A percentile compares a stretch with the other conserved stretches of the same genome.
Conservation (phyloP, 1,140 invertebrate species). For the Trichoplusia ni region DNA sequence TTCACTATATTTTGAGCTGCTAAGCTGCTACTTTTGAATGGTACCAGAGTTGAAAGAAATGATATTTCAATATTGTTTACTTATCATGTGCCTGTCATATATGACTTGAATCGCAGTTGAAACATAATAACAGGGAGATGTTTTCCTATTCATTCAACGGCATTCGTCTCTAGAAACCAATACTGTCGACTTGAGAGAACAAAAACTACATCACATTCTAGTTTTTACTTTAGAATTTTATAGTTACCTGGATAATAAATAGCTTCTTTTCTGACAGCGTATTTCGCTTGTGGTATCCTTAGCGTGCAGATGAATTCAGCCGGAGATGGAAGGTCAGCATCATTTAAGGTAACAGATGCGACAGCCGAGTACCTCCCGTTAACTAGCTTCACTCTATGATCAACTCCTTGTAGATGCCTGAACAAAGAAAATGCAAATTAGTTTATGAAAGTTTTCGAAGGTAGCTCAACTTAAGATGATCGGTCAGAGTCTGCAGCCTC, state of each 20-base stretch:
- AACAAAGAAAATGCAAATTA: conserved; percentile 20
- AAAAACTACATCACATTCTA: too few species aligned
- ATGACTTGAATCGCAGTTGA: too few species aligned
- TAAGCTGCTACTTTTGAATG: too few species aligned
- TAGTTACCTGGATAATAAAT: conserved; percentile 85
- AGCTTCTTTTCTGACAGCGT: conserved; percentile 84
- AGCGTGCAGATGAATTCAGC: conserved; percentile 85
- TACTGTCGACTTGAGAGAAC: too few species aligned
- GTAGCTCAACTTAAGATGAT: background rate
- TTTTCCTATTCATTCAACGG: too few species aligned
- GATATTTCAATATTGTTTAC: too few species aligned
- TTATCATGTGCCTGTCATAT: too few species aligned
- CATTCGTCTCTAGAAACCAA: too few species aligned
- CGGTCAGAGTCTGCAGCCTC: background rate
- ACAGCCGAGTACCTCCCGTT: conserved; percentile 81
- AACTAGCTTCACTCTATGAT: conserved; percentile 57
- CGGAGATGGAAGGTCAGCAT: conserved; percentile 82
- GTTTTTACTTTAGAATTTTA: background rate
- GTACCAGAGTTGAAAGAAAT: too few species aligned
- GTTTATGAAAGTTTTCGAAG: background rate
- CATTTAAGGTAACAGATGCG: conserved; percentile 80
- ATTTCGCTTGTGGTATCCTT: conserved; percentile 85
- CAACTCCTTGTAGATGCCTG: conserved; percentile 67
- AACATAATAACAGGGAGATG: too few species aligned
- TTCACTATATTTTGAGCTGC: background rate